Conservation (phyloP, 2,888 invertebrate species). For the Cantharis nigra region DNA sequence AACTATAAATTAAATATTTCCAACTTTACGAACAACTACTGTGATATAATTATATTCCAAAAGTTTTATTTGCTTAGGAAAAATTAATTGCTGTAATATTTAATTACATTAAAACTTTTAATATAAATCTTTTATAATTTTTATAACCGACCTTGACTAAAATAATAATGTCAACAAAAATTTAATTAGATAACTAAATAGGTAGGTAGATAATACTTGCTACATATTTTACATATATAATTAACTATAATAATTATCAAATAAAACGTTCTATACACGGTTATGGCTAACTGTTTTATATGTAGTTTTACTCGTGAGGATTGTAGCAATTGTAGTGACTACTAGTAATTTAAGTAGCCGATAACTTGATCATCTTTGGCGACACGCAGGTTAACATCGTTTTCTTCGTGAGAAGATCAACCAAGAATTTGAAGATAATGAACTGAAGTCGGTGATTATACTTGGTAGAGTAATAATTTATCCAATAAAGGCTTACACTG, state of each 20-base stretch:
- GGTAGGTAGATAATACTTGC: not conserved
- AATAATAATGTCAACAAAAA: not conserved
- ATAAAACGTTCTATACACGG: not conserved
- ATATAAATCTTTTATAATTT: not conserved
- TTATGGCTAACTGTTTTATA: not conserved
- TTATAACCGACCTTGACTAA: not conserved
- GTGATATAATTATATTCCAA: not conserved
- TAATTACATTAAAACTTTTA: not conserved
- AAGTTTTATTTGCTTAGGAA: not conserved
- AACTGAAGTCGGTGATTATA: not conserved
- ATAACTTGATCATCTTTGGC: constrained; percentile 13
- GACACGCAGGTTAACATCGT: constrained; percentile 14
- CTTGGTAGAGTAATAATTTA: not conserved
- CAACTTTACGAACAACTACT: not conserved
- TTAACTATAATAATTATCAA: not conserved
- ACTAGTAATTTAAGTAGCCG: not conserved
- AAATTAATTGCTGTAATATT: not conserved
- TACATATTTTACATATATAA: not conserved
- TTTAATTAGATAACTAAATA: not conserved
- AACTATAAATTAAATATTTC: not conserved
- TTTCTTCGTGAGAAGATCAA: constrained; percentile 12
- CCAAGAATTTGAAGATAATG: not conserved
- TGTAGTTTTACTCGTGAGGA: not conserved
- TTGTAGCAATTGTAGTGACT: not conserved
- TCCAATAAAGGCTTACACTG: not conserved